These are phyloP conservation scores for Caracal caracal DNA, from an alignment of 2,113 vertebrate species.

Conservation along the genomic window DNA sequence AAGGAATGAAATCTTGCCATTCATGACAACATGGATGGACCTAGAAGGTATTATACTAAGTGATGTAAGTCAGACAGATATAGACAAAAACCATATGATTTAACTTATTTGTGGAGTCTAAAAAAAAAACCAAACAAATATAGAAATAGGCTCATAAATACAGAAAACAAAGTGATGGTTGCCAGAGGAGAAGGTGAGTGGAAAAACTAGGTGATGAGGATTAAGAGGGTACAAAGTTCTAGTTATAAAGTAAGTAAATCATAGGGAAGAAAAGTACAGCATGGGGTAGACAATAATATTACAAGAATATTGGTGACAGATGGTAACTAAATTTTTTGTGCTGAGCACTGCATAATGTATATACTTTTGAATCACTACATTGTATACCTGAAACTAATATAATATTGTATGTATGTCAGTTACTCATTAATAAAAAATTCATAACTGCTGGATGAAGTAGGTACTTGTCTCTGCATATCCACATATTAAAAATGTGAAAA, in stretches of 20 bases:
- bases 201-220: neutral
- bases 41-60: neutral
- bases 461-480: neutral
- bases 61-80: neutral
- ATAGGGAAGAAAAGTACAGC: neutral
- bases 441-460: neutral
- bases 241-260: neutral
- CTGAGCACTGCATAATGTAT: neutral
- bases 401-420: neutral
- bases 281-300: neutral
- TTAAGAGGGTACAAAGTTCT: neutral
- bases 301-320: neutral
- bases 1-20: neutral
- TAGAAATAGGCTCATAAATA: neutral
- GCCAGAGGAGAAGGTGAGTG: neutral
- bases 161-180: neutral
- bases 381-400: neutral
- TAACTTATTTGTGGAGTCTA: neutral
- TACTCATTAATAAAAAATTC: neutral
- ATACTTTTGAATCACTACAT: neutral
- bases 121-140: neutral
- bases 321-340: neutral
- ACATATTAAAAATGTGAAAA: slow-evolving; percentile 8
- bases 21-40: neutral
- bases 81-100: neutral